Evolutionary conservation across 2,888 invertebrate genomes (phyloP), one percentile per base, ranked within the genome.

Genomic region (Thelaira solivaga): DNA sequence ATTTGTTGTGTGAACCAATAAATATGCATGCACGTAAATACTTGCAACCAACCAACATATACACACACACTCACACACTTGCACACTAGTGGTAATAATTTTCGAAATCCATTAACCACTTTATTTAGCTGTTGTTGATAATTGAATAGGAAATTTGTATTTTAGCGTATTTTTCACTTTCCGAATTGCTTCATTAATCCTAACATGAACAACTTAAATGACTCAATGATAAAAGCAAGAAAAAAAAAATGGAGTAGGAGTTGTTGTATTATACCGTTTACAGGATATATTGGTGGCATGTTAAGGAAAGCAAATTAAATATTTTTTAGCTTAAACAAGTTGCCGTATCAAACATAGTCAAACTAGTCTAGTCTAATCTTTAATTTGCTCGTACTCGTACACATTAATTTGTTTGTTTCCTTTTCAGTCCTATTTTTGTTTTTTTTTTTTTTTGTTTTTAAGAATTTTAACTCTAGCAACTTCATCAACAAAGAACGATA

Each of bases 281-380:
- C 61, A 75, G 74, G 67, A 75, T 75, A 41, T 39, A 24, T 43
- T n/a, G 11, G 39, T 75, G 67, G 74, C 74, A 67, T 75, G 74
- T 45, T 61, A 61, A 75, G 26, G 61, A 39, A 75, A 68, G 45
- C n/a, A n/a, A n/a, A n/a, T n/a, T n/a, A n/a, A n/a, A 13, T 2
- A 45, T 45, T 29, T 53, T 73, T 36, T 10, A 18, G 45, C 31
- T 75, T 53, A 45, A 43, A 41, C 43, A 18, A 16, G 45, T 59
- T 53, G 53, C 6, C 6, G 26, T 26, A 26, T 49, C 36, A n/a
- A n/a, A n/a, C n/a, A n/a, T n/a, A 68, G 57, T n/a, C 20, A 29
- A 61, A 59, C 26, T 22, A 39, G 59, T 61, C 41, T 34, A 31
- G 47, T 45, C 53, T n/a, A 26, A 6, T 39, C 36, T 34, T 64